These are phyloP conservation scores for Hoplostethus atlanticus DNA, from an alignment of 2,797 vertebrate genomes.

Conservation along the genomic window DNA sequence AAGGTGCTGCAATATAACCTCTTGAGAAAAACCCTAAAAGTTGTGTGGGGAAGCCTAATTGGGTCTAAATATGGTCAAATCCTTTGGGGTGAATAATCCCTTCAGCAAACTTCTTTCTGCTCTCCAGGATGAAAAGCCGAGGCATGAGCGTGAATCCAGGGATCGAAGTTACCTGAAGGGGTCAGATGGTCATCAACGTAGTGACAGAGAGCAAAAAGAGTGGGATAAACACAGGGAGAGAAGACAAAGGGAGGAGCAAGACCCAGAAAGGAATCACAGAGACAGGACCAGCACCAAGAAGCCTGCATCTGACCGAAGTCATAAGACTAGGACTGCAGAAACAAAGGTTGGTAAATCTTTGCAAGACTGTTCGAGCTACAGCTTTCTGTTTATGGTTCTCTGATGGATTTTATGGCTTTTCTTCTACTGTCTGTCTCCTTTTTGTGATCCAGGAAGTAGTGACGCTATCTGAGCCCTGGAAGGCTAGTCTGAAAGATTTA, in stretches of 20 bases:
- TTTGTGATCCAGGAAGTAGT: conserved; percentile 60
- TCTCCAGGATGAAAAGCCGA: conserved; percentile 77
- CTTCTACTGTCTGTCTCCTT: conserved; percentile 7
- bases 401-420: neutral
- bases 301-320: conserved; percentile 36
- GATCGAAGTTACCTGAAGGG: conserved; percentile 51
- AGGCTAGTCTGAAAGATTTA: conserved; percentile 30
- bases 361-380: neutral
- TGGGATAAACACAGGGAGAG: conserved; percentile 37
- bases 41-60: neutral
- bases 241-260: conserved; percentile 66
- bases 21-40: neutral
- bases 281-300: conserved; percentile 51
- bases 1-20: no score
- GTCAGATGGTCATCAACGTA: conserved; percentile 3
- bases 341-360: conserved; percentile 54
- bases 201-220: conserved; percentile 43
- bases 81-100: neutral
- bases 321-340: conserved; percentile 35
- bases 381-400: neutral
- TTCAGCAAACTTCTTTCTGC: neutral
- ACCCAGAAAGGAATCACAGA: conserved; percentile 49
- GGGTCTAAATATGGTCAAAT: neutral
- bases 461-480: conserved; percentile 29
- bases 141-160: conserved; percentile 49